phyloP scores from a whole-genome alignment of 37 sponge, comb jelly and placozoan species.

The Spongilla lacustris region DNA sequence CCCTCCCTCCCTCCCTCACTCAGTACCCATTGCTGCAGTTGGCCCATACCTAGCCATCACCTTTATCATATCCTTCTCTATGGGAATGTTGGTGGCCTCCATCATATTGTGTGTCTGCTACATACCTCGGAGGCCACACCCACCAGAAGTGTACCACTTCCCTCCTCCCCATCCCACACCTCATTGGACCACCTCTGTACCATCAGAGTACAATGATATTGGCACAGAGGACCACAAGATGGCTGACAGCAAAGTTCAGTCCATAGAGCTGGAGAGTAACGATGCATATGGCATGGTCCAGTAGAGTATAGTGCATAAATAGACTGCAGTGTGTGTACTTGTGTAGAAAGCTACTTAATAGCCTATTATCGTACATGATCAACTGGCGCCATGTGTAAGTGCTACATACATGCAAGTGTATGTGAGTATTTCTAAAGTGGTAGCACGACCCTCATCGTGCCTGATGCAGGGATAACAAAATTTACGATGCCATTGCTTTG shows the following conservation, averaged over 20 bases:
- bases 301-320: too few species aligned
- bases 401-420: too few species aligned
- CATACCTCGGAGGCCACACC: neutral
- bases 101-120: neutral
- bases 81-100: neutral
- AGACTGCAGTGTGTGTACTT: too few species aligned
- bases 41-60: neutral
- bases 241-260: too few species aligned
- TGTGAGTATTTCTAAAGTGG: too few species aligned
- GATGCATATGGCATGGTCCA: neutral
- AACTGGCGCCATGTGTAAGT: too few species aligned
- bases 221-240: neutral
- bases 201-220: neutral
- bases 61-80: neutral
- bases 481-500: too few species aligned
- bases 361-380: too few species aligned
- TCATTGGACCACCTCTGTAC: neutral
- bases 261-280: neutral
- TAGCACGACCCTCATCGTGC: too few species aligned
- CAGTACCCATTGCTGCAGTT: neutral
- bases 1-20: neutral
- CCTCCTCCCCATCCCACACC: neutral
- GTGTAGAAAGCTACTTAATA: too few species aligned
- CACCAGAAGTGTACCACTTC: neutral
- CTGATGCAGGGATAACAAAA: too few species aligned